Percentiles rank a stretch among this genome's conserved stretches.
Evolutionary conservation across 2,113 vertebrate genomes (phyloP).

Genomic region (Ceyx cyanopectus): DNA sequence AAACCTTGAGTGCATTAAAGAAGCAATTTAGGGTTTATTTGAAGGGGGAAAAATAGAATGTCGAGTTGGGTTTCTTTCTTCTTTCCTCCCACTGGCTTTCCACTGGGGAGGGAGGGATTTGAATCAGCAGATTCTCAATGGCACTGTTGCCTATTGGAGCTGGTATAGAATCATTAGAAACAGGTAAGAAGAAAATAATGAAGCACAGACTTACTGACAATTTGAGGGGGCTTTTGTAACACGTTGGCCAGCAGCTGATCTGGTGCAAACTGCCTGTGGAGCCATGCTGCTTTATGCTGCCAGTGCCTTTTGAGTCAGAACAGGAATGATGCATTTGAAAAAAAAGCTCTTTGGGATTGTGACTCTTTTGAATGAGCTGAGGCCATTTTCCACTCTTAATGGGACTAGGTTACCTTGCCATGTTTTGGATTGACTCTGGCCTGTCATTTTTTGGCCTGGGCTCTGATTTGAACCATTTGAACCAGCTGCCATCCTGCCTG

Average conservation of each 20-base stretch:
- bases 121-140: conserved; percentile 68
- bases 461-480: neutral
- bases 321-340: conserved; percentile 2
- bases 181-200: conserved; percentile 55
- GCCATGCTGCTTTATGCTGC: neutral
- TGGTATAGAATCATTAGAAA: conserved; percentile 51
- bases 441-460: neutral
- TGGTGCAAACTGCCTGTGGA: conserved; percentile 37
- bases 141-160: conserved; percentile 23
- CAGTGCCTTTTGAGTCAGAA: conserved; percentile 40
- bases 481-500: neutral
- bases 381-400: conserved; percentile 7
- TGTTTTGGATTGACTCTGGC: neutral
- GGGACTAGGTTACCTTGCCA: neutral
- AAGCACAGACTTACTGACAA: conserved; percentile 45
- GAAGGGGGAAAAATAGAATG: conserved; percentile 66
- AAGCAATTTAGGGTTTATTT: conserved; percentile 74
- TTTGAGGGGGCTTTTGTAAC: conserved; percentile 6
- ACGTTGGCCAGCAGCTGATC: conserved; percentile 43
- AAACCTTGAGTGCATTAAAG: conserved; percentile 68
- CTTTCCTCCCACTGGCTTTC: conserved; percentile 67
- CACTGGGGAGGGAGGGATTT: conserved; percentile 60
- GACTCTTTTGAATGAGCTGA: neutral
- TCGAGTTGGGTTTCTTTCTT: conserved; percentile 68
- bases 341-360: neutral